These are phyloP conservation scores for Agrotis ipsilon DNA, from an alignment of 2,888 invertebrate species.

Conservation along the genomic window DNA sequence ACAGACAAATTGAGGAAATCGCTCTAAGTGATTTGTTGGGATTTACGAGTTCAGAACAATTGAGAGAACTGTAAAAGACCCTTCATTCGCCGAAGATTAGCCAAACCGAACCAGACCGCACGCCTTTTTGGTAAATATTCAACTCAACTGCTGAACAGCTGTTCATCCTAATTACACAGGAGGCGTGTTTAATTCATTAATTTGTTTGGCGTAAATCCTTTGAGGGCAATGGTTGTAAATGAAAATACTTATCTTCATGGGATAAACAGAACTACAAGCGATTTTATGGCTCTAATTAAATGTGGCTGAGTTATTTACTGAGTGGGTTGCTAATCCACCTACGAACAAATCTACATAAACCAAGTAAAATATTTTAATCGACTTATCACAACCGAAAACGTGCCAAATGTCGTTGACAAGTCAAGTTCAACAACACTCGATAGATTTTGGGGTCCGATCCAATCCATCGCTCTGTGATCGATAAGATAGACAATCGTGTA, in stretches of 20 bases:
- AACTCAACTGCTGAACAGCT: conserved; percentile 43
- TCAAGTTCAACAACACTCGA: conserved; percentile 47
- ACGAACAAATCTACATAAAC: conserved; percentile 9
- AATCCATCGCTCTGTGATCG: conserved; percentile 38
- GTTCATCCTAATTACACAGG: conserved; percentile 52
- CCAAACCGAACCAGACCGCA: conserved; percentile 36
- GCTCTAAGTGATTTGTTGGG: conserved; percentile 59
- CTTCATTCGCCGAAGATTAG: conserved; percentile 55
- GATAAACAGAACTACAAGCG: conserved; percentile 15
- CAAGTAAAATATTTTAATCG: conserved; percentile 11
- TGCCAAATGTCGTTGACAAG: conserved; percentile 42
- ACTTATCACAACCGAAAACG: conserved; percentile 25
- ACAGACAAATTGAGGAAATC: conserved; percentile 63
- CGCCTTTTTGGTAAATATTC: conserved; percentile 46
- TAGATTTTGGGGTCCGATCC: conserved; percentile 40
- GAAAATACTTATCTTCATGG: conserved; percentile 26
- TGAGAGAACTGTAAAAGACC: conserved; percentile 57
- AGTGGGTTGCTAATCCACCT: conserved; percentile 3
- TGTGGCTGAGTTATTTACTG: conserved; percentile 1
- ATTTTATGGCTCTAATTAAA: conserved; percentile 3
- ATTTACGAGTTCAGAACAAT: conserved; percentile 60
- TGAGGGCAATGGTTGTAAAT: conserved; percentile 33
- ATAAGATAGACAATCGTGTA: conserved; percentile 62
- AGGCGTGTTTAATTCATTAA: conserved; percentile 44
- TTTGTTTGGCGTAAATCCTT: conserved; percentile 37